Base-by-base conservation (phyloP, 2,888 invertebrate species). In the Brachypalpus laphriformis region DNA sequence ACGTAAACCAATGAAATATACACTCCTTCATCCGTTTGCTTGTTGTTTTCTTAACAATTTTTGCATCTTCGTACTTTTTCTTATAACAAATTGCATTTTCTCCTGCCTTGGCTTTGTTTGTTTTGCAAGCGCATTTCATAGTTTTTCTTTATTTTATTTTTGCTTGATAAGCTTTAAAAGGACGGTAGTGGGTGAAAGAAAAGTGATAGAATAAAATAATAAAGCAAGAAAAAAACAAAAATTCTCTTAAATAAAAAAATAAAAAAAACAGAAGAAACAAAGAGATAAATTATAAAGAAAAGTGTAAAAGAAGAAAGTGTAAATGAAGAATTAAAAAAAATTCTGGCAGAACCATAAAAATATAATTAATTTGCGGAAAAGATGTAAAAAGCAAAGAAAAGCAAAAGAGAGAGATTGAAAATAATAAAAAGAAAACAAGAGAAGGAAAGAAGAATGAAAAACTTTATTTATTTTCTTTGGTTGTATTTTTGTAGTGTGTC, bases 351-450 rank as follows among this genome's bases (percentile, higher is more conserved):
- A 72, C 54, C 61, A 47, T 72, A 61, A 80, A 70, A 80, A 80
- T 45, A 74, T 34, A 87, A 82, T 82, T 82, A 82, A 82, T 86
- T 87, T 85, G 74, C 66, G 71, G 72, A 61, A 78, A 66, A 82
- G 61, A 56, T 51, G 65, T 61, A 71, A 70, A 56, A 37, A 45
- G n/a, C n/a, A 63, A 45, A 47, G 40, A 76, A 83, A 66, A 59
- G 63, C 78, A 70, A 81, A 86, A 74, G 59, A n/a, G n/a, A n/a
- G n/a, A 56, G 51, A 57, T 56, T 57, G 42, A 31, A 51, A 77
- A 72, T 22, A 76, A 61, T 47, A 45, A 22, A 45, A 34, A 20
- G 8, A 47, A 81, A 68, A 31, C 7, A 76, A 54, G 22, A 5
- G 11, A 40, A 45, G 37, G 5, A 51, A 40, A 9, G 51, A 22